Base-by-base conservation (phyloP, 2,797 vertebrate genomes). In the Typhlichthys subterraneus region DNA sequence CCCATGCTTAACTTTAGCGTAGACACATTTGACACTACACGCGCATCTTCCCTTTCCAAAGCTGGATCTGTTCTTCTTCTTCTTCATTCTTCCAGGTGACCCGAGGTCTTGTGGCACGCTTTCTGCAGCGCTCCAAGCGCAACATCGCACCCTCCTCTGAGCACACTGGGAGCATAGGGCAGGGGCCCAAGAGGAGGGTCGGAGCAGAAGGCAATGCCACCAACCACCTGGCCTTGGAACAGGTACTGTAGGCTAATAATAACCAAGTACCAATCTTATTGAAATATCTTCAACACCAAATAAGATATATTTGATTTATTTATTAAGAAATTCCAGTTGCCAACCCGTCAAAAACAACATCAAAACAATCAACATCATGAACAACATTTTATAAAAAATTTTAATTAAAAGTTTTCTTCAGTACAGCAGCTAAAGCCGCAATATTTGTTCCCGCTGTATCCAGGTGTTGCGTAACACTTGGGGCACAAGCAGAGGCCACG, bases 121-220 rank as follows among this genome's bases (percentile, higher is more conserved):
- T 98, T 82, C 89, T 99, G 74, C 95, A 96, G 77, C 93, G 96
- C 61, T 98, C 97, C 72, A 96, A 93, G 75, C 93, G 95, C 72
- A 94, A 94, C 79, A 85, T 91, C 1, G 83, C 85, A 0, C 85
- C 88, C 0, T 77, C 93, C 1, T 14, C 62, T 0, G 95, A 96
- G 17, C 85, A 84, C 60, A 61, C 81, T 9, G 94, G 89, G 65
- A 91, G 63, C 73, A 78, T 85, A 45, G 82, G 81, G 38, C 94
- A 90, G 4, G 93, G 92, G 4, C 86, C 91, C 48, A 99, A 98
- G 77, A 94, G 84, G 50, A 87, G 82, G 67, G 72, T 66, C 33
- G 90, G 76, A 49, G 61, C 80, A 10, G 92, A 91, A 14, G 85
- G 75, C 6, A 60, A 50, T 3, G 69, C 67, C 19, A 54, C 73